Evolutionary conservation across 2,113 vertebrate species (phyloP).

Genomic region (Gracilinanus agilis): DNA sequence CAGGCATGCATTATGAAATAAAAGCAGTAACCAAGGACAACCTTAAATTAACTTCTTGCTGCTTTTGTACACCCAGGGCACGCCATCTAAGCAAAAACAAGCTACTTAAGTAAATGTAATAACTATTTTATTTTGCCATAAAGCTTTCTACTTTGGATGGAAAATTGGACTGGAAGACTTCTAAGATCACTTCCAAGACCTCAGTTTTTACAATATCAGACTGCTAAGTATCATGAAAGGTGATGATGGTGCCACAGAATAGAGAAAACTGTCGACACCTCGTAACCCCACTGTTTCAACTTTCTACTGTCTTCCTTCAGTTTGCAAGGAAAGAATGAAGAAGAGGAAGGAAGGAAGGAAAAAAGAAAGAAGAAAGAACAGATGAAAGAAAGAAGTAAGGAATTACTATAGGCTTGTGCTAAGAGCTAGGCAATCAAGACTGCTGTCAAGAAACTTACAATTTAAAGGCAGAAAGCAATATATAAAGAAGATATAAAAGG

Average conservation of each 20-base stretch:
- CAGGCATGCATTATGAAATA: not conserved
- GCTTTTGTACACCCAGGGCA: not conserved
- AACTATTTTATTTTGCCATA: not conserved
- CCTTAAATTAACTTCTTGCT: not conserved
- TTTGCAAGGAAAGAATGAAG: not conserved
- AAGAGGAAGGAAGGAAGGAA: not conserved
- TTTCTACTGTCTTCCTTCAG: not conserved
- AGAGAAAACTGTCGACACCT: not conserved
- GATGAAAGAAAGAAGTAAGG: too few relatives aligned
- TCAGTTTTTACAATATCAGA: not conserved
- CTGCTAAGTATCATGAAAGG: not conserved
- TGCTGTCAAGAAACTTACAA: not conserved
- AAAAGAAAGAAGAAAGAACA: too few relatives aligned
- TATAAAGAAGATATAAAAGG: not conserved
- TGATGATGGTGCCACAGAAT: not conserved
- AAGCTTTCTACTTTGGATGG: not conserved
- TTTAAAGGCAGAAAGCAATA: not conserved
- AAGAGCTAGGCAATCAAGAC: not conserved
- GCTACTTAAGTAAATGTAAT: not conserved
- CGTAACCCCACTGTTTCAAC: not conserved
- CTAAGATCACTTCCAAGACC: not conserved
- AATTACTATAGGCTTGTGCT: not conserved
- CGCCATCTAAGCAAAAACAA: not conserved
- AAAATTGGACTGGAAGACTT: not conserved
- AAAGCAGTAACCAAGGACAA: not conserved